Evolutionary conservation across 2,888 invertebrate genomes (phyloP), one percentile per base, ranked within the genome.

Genomic region (Synergus umbraculus): DNA sequence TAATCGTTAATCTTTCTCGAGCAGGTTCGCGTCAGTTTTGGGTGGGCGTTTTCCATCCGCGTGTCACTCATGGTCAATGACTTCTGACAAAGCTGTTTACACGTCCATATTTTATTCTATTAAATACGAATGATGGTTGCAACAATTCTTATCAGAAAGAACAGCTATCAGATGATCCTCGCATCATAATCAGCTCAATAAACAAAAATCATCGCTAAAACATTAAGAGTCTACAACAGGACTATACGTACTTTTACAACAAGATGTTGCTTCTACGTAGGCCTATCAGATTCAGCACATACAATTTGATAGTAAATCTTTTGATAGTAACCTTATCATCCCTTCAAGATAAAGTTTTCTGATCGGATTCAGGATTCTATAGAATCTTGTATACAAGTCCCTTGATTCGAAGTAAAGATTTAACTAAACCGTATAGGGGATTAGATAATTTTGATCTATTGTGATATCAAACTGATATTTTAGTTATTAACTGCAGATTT

Each of bases 11-110:
- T 73, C 73, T 73, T 73, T 80, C 80, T 63, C 60, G 46, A 76
- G 78, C 77, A 80, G 82, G 80, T 82, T 81, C 67, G 63, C 58
- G 54, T 64, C 77, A 49, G 13, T 63, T 60, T 76, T 13, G 69
- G 76, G 84, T 84, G 81, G 83, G 84, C 79, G 84, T 79, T 81
- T 79, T 76, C 80, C 60, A 73, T 58, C 54, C 41, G 49, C 41
- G 54, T 41, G 37, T 18, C 80, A 78, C 83, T 85, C 86, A 85
- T 86, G 87, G 87, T 87, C 87, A 87, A 87, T 87, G 87, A 87
- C 87, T 87, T 81, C 79, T 78, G 73, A 37, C 18, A 54, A 13
- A 54, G 73, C 37, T 73, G 73, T 73, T 73, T 54, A 73, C 73
- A 54, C 37, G 15, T 54, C 0, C 63, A 7, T 58, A 9, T 41